Percentiles rank a stretch among this genome's conserved stretches.
These are phyloP conservation scores for Pterocles gutturalis DNA, from an alignment of 2,113 vertebrate species.

Conservation along the genomic window DNA sequence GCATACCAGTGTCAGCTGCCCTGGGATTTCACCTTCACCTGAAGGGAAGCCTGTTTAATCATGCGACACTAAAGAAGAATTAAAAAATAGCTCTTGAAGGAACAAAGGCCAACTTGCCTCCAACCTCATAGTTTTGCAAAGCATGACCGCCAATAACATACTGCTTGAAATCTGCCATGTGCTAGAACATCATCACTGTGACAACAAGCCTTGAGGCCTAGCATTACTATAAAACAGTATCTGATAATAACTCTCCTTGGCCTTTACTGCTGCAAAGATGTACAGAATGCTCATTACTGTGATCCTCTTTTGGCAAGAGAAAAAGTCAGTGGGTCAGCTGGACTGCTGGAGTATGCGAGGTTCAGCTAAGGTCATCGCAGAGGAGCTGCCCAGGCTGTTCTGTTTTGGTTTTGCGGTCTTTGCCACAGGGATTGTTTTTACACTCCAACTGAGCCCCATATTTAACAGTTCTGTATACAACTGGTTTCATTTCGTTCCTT, in stretches of 20 bases:
- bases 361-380: not conserved
- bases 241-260: constrained; percentile 5
- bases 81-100: not conserved
- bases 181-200: not conserved
- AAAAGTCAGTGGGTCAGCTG: constrained; percentile 16
- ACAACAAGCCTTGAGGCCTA: constrained; percentile 20
- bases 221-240: constrained; percentile 8
- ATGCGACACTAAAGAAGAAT: not conserved
- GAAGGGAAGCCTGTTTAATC: constrained; percentile 25
- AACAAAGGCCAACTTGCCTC: not conserved
- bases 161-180: not conserved
- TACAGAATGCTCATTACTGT: not conserved
- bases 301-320: not conserved
- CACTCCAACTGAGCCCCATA: not conserved
- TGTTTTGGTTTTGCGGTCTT: not conserved
- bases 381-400: not conserved
- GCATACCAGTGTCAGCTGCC: not conserved
- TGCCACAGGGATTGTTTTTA: not conserved
- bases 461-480: not conserved
- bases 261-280: not conserved
- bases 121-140: not conserved
- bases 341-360: not conserved
- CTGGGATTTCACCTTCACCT: constrained; percentile 26
- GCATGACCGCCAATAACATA: not conserved
- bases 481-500: not conserved